Conservation (phyloP, 2,888 invertebrate genomes). For the Epirrhoe alternata region DNA sequence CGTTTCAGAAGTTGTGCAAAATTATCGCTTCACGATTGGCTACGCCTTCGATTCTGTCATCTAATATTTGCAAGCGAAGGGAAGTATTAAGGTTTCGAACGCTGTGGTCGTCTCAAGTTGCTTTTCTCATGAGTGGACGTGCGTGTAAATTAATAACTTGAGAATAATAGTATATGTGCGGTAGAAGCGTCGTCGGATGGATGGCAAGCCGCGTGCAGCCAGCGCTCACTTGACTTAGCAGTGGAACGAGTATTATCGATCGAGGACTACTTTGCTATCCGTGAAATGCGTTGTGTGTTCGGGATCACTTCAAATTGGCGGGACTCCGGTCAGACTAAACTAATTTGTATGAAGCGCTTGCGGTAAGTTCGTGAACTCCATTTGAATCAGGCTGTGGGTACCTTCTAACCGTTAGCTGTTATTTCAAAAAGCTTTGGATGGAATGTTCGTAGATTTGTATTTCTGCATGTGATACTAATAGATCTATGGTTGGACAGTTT, state of each 20-base stretch:
- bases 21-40: conserved; percentile 68
- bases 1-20: conserved; percentile 60
- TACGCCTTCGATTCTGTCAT: conserved; percentile 77
- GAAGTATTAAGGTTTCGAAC: conserved; percentile 85
- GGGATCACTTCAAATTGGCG: conserved; percentile 76
- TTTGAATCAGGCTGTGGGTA: conserved; percentile 28
- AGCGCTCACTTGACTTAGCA: conserved; percentile 64
- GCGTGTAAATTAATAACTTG: conserved; percentile 84
- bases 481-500: background rate
- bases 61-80: conserved; percentile 82
- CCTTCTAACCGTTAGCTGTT: conserved; percentile 12
- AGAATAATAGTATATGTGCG: conserved; percentile 76
- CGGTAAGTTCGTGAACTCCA: conserved; percentile 62
- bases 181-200: conserved; percentile 71
- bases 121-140: conserved; percentile 85
- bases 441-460: background rate
- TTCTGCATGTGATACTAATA: background rate
- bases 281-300: conserved; percentile 72
- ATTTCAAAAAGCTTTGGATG: conserved; percentile 21
- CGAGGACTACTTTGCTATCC: conserved; percentile 70
- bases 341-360: conserved; percentile 58
- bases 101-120: conserved; percentile 84
- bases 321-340: conserved; percentile 63
- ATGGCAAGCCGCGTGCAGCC: conserved; percentile 67
- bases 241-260: conserved; percentile 76